Evolutionary conservation across 2,113 vertebrate genomes (phyloP).

Genomic region (Leucosticte australis): DNA sequence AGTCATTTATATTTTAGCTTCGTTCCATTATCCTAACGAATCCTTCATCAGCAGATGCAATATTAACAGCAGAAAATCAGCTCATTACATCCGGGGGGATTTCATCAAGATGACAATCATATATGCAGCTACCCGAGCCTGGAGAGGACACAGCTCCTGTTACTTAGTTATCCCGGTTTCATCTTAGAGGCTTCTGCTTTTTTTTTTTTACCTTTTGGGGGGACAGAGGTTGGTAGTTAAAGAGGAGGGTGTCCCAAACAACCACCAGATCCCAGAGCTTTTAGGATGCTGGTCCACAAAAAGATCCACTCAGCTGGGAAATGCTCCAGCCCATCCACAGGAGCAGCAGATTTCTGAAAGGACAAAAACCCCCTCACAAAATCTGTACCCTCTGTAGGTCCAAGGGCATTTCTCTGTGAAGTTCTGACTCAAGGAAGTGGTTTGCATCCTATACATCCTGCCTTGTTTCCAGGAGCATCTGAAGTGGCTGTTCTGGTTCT

Average conservation of each 20-base stretch:
- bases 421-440: neutral
- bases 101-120: slow-evolving; percentile 99
- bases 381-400: neutral
- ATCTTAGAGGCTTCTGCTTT: slow-evolving; percentile 73
- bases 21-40: slow-evolving; percentile 99
- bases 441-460: neutral
- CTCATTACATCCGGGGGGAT: slow-evolving; percentile 99
- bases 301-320: slow-evolving; percentile 73
- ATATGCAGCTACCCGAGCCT: slow-evolving; percentile 91
- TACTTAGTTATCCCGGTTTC: slow-evolving; percentile 74
- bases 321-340: slow-evolving; percentile 82
- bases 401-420: neutral
- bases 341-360: slow-evolving; percentile 76
- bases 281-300: slow-evolving; percentile 81
- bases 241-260: slow-evolving; percentile 80
- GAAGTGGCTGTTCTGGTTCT: neutral
- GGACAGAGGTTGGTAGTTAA: neutral
- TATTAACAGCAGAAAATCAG: slow-evolving; percentile 99
- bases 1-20: slow-evolving; percentile 99
- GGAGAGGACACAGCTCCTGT: slow-evolving; percentile 72
- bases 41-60: slow-evolving; percentile 99
- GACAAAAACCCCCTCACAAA: neutral
- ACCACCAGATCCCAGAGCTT: slow-evolving; percentile 85
- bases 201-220: neutral
- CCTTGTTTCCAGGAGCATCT: neutral